Conservation (phyloP, 2,888 invertebrate genomes). For the Epinotia nisella region DNA sequence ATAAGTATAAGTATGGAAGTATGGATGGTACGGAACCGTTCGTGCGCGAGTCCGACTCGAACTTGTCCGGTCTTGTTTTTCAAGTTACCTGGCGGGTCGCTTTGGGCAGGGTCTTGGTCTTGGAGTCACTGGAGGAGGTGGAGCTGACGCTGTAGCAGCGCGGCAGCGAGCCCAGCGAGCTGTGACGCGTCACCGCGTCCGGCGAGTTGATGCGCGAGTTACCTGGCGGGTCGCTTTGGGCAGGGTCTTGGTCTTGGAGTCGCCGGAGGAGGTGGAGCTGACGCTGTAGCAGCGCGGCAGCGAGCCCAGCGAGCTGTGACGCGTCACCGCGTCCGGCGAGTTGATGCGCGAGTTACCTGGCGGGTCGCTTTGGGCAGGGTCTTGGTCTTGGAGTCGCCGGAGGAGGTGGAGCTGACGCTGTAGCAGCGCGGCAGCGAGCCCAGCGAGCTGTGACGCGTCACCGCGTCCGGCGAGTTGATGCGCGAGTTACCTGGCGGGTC, state of each 20-base stretch:
- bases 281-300: slow-evolving; percentile 59
- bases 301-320: slow-evolving; percentile 69
- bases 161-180: slow-evolving; percentile 69
- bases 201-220: slow-evolving; percentile 46
- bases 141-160: slow-evolving; percentile 52
- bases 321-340: slow-evolving; percentile 55
- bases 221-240: slow-evolving; percentile 52
- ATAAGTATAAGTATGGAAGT: too few species aligned
- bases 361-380: slow-evolving; percentile 58
- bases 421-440: slow-evolving; percentile 64
- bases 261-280: slow-evolving; percentile 43
- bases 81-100: slow-evolving; percentile 5
- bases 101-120: slow-evolving; percentile 59
- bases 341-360: not conserved
- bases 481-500: not conserved
- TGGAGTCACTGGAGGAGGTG: slow-evolving; percentile 39
- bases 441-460: slow-evolving; percentile 69
- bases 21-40: too few species aligned
- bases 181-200: slow-evolving; percentile 62
- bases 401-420: slow-evolving; percentile 46
- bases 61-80: too few species aligned
- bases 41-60: too few species aligned
- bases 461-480: slow-evolving; percentile 49
- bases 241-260: slow-evolving; percentile 52
- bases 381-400: slow-evolving; percentile 44